Percentiles rank a stretch among this genome's conserved stretches.
Evolutionary conservation across 2,888 invertebrate species (phyloP).

Genomic region (Gymnoscelis rufifasciata): DNA sequence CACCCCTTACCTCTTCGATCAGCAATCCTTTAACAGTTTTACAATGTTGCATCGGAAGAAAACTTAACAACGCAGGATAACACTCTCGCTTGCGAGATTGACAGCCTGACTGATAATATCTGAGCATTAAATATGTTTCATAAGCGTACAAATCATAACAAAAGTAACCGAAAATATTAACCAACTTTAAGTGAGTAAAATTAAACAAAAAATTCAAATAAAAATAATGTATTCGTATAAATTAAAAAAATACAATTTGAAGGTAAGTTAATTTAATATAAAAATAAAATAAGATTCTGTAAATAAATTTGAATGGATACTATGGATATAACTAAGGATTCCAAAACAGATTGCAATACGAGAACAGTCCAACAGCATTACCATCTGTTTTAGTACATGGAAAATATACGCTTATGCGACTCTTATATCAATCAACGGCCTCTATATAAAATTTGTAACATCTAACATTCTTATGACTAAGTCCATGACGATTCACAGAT

Average conservation of each 20-base stretch:
- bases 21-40: neutral
- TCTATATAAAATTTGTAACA: constrained; percentile 14
- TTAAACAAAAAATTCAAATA: too few species aligned
- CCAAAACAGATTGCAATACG: constrained; percentile 11
- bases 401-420: constrained; percentile 10
- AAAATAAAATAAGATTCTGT: neutral
- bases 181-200: too few species aligned
- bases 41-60: constrained; percentile 3
- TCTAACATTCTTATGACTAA: constrained; percentile 12
- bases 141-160: too few species aligned
- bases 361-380: constrained; percentile 10
- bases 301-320: neutral
- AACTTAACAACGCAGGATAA: constrained; percentile 13
- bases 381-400: constrained; percentile 7
- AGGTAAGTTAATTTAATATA: too few species aligned
- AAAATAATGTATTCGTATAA: too few species aligned
- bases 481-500: constrained; percentile 9
- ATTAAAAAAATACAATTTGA: too few species aligned
- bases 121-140: too few species aligned
- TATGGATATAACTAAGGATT: constrained; percentile 4
- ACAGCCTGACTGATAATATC: too few species aligned
- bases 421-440: constrained; percentile 10
- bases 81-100: neutral
- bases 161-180: too few species aligned
- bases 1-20: constrained; percentile 11